A percentile compares a stretch with the other conserved stretches of the same genome.
Evolutionary conservation across 2,113 vertebrate species (phyloP).

Genomic region (Tragelaphus strepsiceros): DNA sequence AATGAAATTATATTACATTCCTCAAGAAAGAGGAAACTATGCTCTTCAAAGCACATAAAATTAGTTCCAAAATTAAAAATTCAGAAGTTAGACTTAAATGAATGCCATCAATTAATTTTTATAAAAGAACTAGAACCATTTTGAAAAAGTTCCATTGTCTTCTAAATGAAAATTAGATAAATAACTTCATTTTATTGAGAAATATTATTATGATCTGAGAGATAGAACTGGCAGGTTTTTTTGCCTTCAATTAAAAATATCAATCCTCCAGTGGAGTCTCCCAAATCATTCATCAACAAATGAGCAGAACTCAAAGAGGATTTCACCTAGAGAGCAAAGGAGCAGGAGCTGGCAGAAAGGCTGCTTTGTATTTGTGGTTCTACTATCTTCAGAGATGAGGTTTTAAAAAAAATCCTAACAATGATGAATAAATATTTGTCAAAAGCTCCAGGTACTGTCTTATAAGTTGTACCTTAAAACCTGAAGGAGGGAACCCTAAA

Average conservation of each 20-base stretch:
- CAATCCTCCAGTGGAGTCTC: neutral
- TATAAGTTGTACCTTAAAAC: neutral
- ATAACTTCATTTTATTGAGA: conserved; percentile 63
- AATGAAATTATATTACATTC: conserved; percentile 66
- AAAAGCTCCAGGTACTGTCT: neutral
- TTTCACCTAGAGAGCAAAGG: neutral
- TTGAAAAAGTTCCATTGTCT: conserved; percentile 56
- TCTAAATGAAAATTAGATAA: conserved; percentile 70
- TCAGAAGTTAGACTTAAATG: conserved; percentile 66
- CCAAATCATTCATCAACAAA: conserved; percentile 47
- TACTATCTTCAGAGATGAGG: neutral
- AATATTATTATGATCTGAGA: conserved; percentile 66
- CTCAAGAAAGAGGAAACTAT: conserved; percentile 54
- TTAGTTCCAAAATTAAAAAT: conserved; percentile 71
- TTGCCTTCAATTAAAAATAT: conserved; percentile 62
- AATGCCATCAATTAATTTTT: conserved; percentile 72
- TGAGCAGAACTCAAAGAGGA: neutral
- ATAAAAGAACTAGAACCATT: conserved; percentile 61
- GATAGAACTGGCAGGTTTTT: conserved; percentile 35
- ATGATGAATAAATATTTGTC: conserved; percentile 19
- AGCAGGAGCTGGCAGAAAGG: neutral
- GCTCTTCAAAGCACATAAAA: conserved; percentile 57
- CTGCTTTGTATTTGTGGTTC: neutral
- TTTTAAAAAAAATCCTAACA: neutral
- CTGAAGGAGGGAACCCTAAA: neutral